Evolutionary conservation across 2,113 vertebrate genomes (phyloP).

Genomic region (Boleophthalmus pectinirostris): DNA sequence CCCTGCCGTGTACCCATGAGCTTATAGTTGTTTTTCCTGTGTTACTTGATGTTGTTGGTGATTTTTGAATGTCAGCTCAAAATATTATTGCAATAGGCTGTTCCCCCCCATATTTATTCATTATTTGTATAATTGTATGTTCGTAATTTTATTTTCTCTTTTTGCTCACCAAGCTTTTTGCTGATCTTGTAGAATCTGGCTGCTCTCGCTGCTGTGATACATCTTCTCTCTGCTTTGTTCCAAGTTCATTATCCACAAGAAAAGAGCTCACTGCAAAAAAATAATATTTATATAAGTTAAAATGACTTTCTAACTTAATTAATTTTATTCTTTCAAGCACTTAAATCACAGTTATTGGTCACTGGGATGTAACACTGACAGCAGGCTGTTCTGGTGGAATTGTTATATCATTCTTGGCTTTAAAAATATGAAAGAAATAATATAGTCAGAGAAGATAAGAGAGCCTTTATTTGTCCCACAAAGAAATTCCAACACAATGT

Average conservation of each 20-base stretch:
- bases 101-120: neutral
- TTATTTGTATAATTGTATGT: neutral
- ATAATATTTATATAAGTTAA: neutral
- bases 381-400: too few species aligned
- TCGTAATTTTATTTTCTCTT: neutral
- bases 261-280: conserved; percentile 5
- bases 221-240: conserved; percentile 16
- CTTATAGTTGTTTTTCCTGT: conserved; percentile 16
- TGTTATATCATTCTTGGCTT: too few species aligned
- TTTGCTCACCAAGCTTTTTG: conserved; percentile 15
- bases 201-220: conserved; percentile 14
- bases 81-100: conserved; percentile 12
- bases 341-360: too few species aligned
- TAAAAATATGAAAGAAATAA: too few species aligned
- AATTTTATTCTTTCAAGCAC: neutral
- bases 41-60: conserved; percentile 12
- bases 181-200: conserved; percentile 18
- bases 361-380: too few species aligned
- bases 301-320: neutral
- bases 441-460: too few species aligned
- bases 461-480: too few species aligned
- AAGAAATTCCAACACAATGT: too few species aligned
- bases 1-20: neutral
- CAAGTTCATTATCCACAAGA: conserved; percentile 16
- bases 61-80: neutral